Evolutionary conservation across 2,113 vertebrate species (phyloP), one percentile per base, ranked within the genome.

Genomic region (Apteryx mantelli): DNA sequence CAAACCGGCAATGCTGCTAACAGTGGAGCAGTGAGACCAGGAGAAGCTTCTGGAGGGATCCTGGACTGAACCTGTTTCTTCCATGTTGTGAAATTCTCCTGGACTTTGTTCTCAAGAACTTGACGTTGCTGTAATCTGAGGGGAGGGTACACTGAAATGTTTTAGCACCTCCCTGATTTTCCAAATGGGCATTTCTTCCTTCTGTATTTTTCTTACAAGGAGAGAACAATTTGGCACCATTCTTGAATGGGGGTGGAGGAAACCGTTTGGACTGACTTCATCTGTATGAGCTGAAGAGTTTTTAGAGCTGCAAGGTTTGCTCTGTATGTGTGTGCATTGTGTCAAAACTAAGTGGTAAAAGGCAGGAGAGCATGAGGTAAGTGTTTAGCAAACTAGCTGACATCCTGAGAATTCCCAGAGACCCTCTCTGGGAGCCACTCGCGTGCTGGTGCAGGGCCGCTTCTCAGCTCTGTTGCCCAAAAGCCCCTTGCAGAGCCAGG

Each of bases 361-460:
- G 78, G 74, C 83, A 82, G 86, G 88, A 95, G 69, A 82, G 82
- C 40, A 86, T 96, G 92, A 97, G 90, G 90, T 94, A 97, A 93
- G 95, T 94, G 95, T 97, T 95, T 80, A 56, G 81, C 90, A 86
- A 94, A 64, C 50, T 87, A 42, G 50, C 2, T 94, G 92, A 97
- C 84, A 91, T 92, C 25, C 76, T 96, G 95, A 96, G 87, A 96
- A 90, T 88, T 87, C 69, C 78, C 95, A 96, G 95, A 97, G 82
- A 79, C 68, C 55, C 36, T 77, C 76, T 65, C 80, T 44, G 75
- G 74, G 92, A 96, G 88, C 48, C 30, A 77, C 56, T 75, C 55
- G 58, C 8, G 78, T 42, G 46, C 56, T n/a, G 65, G 38, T 40
- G 68, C 71, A n/a, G 64, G 76, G 58, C 48, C 56, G 46, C 55